Base-by-base conservation (phyloP, 92 coral and sea anemone genomes). In the Blastomussa wellsi region DNA sequence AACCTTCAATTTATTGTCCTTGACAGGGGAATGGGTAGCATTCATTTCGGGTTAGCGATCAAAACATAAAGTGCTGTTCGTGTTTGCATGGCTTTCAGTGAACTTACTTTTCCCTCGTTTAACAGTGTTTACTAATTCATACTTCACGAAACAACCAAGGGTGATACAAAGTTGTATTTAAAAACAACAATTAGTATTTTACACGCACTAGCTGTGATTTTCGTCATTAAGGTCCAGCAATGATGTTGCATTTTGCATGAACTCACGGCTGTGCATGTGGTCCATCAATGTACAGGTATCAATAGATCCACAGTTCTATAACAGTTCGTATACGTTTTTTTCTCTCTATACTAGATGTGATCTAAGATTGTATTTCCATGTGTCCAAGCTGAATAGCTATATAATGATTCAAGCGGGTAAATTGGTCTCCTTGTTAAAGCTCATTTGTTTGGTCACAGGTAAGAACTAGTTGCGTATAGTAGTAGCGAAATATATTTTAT, bases 401-500 rank as follows among this genome's bases (percentile, higher is more conserved):
- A 5, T 2, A 76, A 52, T 82, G 78, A 71, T 35, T 35, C 24
- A 71, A 52, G 16, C 28, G 35, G 29, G 24, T 20, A 53, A 33
- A 82, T 7, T 38, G 13, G 38, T 82, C 24, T 35, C 12, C 29
- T 20, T 82, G 8, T 47, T 82, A 31, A 55, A 38, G 52, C 51
- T 82, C 31, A 55, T 82, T 52, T 70, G 36, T 12, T 42, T 13
- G 28, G 42, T 62, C 31, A n/a, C 76, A 66, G 84, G 84, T 70
- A 70, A 35, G 31, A 24, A 24, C 65, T 57, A 57, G 29, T 29
- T 22, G 24, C 11, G 29, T 5, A 57, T 22, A 62, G 31, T 62
- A 62, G 32, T 9, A 28, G 11, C 33, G 68, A 62, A 29, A 62
- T 9, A 62, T 62, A 0, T 28, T 62, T 11, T 8, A 3, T n/a